Percentiles rank a stretch among this genome's conserved stretches.
Evolutionary conservation across 2,113 vertebrate species (phyloP).

Genomic region (Sinocyclocheilus grahami): DNA sequence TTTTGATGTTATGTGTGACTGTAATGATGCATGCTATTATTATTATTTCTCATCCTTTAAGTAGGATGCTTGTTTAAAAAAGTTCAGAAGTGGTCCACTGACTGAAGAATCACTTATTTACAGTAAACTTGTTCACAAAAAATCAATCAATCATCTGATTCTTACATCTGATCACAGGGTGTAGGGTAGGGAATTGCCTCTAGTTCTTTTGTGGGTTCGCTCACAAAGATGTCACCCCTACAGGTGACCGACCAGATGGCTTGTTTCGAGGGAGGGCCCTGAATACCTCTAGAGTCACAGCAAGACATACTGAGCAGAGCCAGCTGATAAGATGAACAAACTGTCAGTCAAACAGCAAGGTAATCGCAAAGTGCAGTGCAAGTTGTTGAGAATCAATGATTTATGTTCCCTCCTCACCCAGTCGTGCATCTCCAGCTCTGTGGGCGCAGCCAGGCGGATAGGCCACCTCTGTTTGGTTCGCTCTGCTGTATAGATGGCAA

Average conservation of each 20-base stretch:
- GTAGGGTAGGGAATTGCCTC: constrained; percentile 79
- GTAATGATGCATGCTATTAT: background rate
- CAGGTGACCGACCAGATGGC: constrained; percentile 96
- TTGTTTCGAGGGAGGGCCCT: constrained; percentile 86
- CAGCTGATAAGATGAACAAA: constrained; percentile 73
- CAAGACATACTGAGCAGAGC: constrained; percentile 87
- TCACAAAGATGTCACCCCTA: constrained; percentile 95
- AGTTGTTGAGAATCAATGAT: background rate
- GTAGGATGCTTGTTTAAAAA: background rate
- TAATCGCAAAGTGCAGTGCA: background rate
- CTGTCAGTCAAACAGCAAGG: constrained; percentile 13
- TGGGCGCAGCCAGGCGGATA: constrained; percentile 84
- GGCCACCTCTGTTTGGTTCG: constrained; percentile 93
- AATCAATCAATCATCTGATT: background rate
- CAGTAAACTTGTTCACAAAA: background rate
- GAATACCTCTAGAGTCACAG: constrained; percentile 87
- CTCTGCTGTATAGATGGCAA: constrained; percentile 93
- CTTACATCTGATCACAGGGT: constrained; percentile 94
- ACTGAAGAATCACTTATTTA: background rate
- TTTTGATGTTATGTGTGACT: background rate
- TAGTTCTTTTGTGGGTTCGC: constrained; percentile 84
- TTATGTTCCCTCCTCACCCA: constrained; percentile 79
- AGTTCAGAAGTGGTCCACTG: background rate
- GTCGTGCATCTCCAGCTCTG: constrained; percentile 94
- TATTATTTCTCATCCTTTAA: background rate